phyloP scores from a whole-genome alignment of 2,888 invertebrate species.

The Hoplodrina ambigua region DNA sequence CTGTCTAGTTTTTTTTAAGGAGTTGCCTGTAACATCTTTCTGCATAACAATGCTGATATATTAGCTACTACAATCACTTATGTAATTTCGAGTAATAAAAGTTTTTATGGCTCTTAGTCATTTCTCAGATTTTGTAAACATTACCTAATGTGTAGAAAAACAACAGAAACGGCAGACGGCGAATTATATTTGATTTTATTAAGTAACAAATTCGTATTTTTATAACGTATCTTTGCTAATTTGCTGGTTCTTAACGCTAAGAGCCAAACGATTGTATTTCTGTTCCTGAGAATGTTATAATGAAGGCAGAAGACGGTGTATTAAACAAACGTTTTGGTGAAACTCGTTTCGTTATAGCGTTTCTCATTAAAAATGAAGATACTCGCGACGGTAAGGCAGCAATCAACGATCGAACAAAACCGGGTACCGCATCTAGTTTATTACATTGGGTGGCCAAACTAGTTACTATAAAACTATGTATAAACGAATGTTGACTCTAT shows the following conservation, averaged over 20 bases:
- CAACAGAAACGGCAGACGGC: conserved; percentile 11
- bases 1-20: conserved; percentile 37
- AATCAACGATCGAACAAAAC: conserved; percentile 53
- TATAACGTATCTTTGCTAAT: not conserved
- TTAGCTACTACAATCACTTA: conserved; percentile 29
- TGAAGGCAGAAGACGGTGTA: conserved; percentile 16
- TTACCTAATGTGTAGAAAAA: conserved; percentile 30
- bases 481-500: conserved; percentile 43
- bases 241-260: not conserved
- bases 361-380: conserved; percentile 57
- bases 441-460: conserved; percentile 50
- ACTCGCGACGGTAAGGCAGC: conserved; percentile 47
- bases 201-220: conserved; percentile 5
- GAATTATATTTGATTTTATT: conserved; percentile 2
- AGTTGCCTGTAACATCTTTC: conserved; percentile 19
- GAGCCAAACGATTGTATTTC: conserved; percentile 21
- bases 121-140: conserved; percentile 37
- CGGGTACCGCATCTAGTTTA: conserved; percentile 56
- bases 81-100: conserved; percentile 36
- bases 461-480: conserved; percentile 36
- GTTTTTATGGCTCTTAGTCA: conserved; percentile 39
- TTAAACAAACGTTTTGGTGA: conserved; percentile 28
- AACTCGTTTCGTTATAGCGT: conserved; percentile 49
- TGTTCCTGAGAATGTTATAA: conserved; percentile 23
- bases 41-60: conserved; percentile 22